phyloP scores from a whole-genome alignment of 1,140 invertebrate species.

The Drosophila arawakana region DNA sequence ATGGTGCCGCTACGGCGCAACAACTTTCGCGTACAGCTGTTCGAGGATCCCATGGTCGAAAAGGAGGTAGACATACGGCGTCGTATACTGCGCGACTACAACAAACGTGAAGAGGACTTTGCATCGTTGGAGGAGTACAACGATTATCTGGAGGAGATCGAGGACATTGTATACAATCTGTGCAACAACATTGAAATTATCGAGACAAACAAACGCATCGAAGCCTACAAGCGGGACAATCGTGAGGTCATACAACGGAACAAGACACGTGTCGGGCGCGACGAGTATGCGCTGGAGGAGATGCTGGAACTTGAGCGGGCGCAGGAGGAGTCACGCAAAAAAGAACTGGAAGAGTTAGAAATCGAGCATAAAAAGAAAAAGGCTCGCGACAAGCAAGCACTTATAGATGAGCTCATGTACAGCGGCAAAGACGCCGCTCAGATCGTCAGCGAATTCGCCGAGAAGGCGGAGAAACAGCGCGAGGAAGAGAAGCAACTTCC shows the following conservation, averaged over 20 bases:
- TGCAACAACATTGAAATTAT: slow-evolving; percentile 95
- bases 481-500: slow-evolving; percentile 88
- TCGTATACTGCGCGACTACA: slow-evolving; percentile 94
- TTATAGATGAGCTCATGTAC: slow-evolving; percentile 98
- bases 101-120: slow-evolving; percentile 97
- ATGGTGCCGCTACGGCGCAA: slow-evolving; percentile 92
- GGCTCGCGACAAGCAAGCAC: slow-evolving; percentile 93
- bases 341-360: slow-evolving; percentile 86
- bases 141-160: slow-evolving; percentile 96
- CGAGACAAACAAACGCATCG: slow-evolving; percentile 95
- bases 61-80: slow-evolving; percentile 98
- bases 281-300: slow-evolving; percentile 90
- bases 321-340: slow-evolving; percentile 88
- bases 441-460: slow-evolving; percentile 93
- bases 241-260: slow-evolving; percentile 96
- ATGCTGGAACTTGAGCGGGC: slow-evolving; percentile 94
- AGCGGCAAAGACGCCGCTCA: slow-evolving; percentile 94
- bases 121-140: slow-evolving; percentile 92
- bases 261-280: slow-evolving; percentile 88
- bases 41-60: slow-evolving; percentile 98
- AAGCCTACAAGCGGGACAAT: slow-evolving; percentile 97
- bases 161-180: slow-evolving; percentile 96
- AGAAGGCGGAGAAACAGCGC: slow-evolving; percentile 87
- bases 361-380: slow-evolving; percentile 92
- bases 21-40: slow-evolving; percentile 97